phyloP scores from a whole-genome alignment of 2,113 vertebrate genomes.

The Neogobius melanostomus region DNA sequence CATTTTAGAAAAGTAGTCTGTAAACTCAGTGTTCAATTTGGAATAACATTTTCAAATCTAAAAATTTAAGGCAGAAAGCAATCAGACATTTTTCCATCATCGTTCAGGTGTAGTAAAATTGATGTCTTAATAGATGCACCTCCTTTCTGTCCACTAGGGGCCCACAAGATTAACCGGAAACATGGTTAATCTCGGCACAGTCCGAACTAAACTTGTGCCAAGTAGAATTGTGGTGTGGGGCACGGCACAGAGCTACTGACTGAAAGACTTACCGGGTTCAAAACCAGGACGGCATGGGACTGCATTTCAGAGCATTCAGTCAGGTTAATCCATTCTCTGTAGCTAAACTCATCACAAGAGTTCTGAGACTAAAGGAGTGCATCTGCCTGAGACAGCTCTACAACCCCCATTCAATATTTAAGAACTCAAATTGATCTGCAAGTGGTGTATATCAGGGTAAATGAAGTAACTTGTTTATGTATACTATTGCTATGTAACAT shows the following conservation, averaged over 20 bases:
- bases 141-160: neutral
- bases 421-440: too few species aligned
- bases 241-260: neutral
- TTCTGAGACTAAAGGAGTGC: too few species aligned
- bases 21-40: too few species aligned
- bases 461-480: too few species aligned
- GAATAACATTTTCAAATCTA: too few species aligned
- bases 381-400: too few species aligned
- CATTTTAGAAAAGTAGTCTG: too few species aligned
- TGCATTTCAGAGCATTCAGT: conserved; percentile 28
- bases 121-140: neutral
- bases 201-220: conserved; percentile 16
- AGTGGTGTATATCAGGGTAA: too few species aligned
- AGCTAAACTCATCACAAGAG: neutral
- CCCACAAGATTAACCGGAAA: conserved; percentile 20
- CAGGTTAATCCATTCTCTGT: neutral
- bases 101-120: neutral
- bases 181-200: conserved; percentile 12
- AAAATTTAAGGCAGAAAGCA: too few species aligned
- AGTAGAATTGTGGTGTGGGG: conserved; percentile 2
- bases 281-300: conserved; percentile 21
- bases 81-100: too few species aligned
- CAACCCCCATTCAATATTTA: too few species aligned
- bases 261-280: conserved; percentile 35
- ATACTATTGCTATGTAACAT: too few species aligned